Evolutionary conservation across 2,888 invertebrate species (phyloP).

Genomic region (Hydrotaea cyrtoneurina): DNA sequence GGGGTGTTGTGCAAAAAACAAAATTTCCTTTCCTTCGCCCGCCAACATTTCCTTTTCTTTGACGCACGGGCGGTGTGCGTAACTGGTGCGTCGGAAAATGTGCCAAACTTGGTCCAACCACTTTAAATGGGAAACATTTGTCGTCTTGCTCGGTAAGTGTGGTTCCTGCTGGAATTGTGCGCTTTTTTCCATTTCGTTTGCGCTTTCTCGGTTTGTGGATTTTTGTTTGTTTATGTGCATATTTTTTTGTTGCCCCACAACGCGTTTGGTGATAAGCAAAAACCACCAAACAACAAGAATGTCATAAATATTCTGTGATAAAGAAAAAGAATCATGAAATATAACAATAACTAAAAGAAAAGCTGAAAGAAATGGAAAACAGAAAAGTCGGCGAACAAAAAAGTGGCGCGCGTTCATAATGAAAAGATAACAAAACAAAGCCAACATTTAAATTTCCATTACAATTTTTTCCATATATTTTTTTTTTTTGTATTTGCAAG

Average conservation of each 20-base stretch:
- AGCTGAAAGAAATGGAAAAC: neutral
- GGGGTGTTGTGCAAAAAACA: too few relatives aligned
- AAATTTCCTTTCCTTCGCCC: neutral
- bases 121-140: slow-evolving; percentile 68
- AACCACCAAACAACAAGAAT: neutral
- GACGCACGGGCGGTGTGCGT: neutral
- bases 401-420: neutral
- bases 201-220: neutral
- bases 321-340: neutral
- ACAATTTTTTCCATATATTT: neutral
- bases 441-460: slow-evolving; percentile 20
- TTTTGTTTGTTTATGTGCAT: neutral
- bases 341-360: slow-evolving; percentile 7
- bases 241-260: neutral
- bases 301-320: slow-evolving; percentile 2
- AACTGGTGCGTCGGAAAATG: slow-evolving; percentile 19
- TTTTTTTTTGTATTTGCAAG: neutral
- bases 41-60: neutral
- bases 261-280: slow-evolving; percentile 11
- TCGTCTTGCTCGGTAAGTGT: slow-evolving; percentile 61
- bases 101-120: neutral
- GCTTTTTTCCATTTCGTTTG: slow-evolving; percentile 5
- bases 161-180: neutral
- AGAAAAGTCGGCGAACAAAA: neutral
- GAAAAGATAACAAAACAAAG: slow-evolving; percentile 24